phyloP scores from a whole-genome alignment of 2,888 invertebrate species.

The Minunthozetes semirufus region DNA sequence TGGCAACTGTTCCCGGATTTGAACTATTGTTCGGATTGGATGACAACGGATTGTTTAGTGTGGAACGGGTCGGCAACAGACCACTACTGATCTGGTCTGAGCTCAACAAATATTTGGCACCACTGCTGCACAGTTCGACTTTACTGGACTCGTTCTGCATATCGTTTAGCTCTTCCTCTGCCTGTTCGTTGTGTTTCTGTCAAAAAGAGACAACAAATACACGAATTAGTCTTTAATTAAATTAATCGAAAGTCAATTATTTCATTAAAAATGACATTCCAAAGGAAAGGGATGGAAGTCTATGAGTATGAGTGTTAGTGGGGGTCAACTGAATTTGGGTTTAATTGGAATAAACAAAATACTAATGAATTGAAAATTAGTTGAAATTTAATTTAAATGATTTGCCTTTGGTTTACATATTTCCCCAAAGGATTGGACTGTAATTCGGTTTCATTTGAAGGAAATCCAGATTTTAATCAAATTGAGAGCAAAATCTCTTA shows the following conservation, averaged over 20 bases:
- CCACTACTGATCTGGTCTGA: background rate
- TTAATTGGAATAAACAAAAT: slow-evolving; percentile 8
- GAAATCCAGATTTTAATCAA: background rate
- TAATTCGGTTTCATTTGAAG: slow-evolving; percentile 10
- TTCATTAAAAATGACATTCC: no score
- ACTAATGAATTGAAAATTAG: background rate
- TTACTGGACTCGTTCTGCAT: slow-evolving; percentile 45
- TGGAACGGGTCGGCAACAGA: slow-evolving; percentile 37
- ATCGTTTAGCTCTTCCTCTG: slow-evolving; percentile 49
- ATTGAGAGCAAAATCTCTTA: no score
- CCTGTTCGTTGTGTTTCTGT: slow-evolving; percentile 49
- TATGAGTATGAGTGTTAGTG: no score
- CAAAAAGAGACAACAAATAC: background rate
- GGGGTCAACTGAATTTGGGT: background rate
- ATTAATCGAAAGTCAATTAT: background rate
- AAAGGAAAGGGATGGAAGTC: background rate
- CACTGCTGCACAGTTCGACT: background rate
- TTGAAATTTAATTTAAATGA: background rate
- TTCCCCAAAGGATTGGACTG: background rate
- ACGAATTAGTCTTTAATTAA: background rate
- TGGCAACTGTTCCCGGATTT: slow-evolving; percentile 26
- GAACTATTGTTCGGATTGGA: slow-evolving; percentile 18
- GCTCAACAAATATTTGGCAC: slow-evolving; percentile 16
- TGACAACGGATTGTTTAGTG: slow-evolving; percentile 40
- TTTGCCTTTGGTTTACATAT: background rate